Percentiles rank a stretch among this genome's conserved stretches.
Evolutionary conservation across 2,888 invertebrate genomes (phyloP).

Genomic region (Drosophila mimetica): DNA sequence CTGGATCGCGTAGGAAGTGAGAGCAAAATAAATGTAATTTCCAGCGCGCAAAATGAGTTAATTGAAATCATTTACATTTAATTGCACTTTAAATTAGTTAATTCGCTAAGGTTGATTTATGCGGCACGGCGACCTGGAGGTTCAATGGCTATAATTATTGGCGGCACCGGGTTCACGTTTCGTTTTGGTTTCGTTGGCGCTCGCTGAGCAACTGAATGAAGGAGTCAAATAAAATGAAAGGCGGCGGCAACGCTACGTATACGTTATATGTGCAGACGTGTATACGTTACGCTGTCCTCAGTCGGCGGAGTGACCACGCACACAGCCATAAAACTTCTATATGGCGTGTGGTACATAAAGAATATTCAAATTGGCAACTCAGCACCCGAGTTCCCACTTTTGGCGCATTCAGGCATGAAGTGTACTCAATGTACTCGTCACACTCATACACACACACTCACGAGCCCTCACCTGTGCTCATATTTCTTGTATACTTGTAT

Average conservation of each 20-base stretch:
- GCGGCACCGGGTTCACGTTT: constrained; percentile 28
- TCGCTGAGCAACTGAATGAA: constrained; percentile 72
- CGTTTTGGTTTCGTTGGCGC: constrained; percentile 68
- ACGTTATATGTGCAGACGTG: constrained; percentile 33
- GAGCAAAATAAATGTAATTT: constrained; percentile 72
- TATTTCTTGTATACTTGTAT: constrained; percentile 56
- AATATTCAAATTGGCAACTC: constrained; percentile 75
- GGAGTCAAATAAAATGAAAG: constrained; percentile 46
- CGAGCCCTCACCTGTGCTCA: constrained; percentile 31
- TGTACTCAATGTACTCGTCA: constrained; percentile 21
- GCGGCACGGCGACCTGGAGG: background rate
- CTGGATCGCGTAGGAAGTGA: constrained; percentile 20
- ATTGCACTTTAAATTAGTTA: constrained; percentile 78
- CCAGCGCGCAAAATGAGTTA: constrained; percentile 72
- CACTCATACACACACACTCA: constrained; percentile 7
- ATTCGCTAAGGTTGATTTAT: constrained; percentile 50
- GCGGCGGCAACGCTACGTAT: constrained; percentile 32
- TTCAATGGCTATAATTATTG: constrained; percentile 14
- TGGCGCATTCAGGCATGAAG: constrained; percentile 16
- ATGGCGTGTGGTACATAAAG: constrained; percentile 59
- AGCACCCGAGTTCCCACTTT: constrained; percentile 30
- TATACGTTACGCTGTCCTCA: constrained; percentile 62
- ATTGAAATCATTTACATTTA: constrained; percentile 77
- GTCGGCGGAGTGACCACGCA: constrained; percentile 52
- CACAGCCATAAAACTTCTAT: constrained; percentile 24